Percentiles rank a stretch among this genome's conserved stretches.
Conservation (phyloP, 2,888 invertebrate species). For the Eugnorisma glareosa region DNA sequence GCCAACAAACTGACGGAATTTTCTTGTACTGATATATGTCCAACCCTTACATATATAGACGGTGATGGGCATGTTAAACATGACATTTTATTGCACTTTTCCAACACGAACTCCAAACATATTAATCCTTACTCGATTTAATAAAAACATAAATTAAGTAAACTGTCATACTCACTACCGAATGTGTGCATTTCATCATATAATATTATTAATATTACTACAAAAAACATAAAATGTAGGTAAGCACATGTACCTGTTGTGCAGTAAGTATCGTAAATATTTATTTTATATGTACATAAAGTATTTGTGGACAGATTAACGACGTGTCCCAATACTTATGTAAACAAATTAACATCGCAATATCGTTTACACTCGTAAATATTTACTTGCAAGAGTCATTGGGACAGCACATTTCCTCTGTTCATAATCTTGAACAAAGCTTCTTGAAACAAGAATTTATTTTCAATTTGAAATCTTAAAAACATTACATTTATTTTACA, state of each 20-base stretch:
- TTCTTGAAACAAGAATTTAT: background rate
- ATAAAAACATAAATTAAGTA: constrained; percentile 49
- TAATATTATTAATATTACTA: constrained; percentile 25
- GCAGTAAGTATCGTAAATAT: constrained; percentile 40
- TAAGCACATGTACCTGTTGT: constrained; percentile 1
- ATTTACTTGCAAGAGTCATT: background rate
- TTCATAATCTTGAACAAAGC: background rate
- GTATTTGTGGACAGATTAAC: constrained; percentile 45
- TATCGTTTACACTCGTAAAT: background rate
- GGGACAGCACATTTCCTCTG: background rate
- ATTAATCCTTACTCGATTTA: constrained; percentile 17
- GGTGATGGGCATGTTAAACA: background rate
- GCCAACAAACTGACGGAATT: background rate
- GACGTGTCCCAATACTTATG: constrained; percentile 35
- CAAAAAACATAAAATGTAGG: constrained; percentile 25
- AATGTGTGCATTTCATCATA: constrained; percentile 19
- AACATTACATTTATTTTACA: background rate
- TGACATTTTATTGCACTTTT: constrained; percentile 31
- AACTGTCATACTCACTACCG: background rate
- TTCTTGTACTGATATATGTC: background rate
- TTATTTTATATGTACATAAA: constrained; percentile 47
- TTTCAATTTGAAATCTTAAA: background rate
- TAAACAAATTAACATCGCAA: constrained; percentile 26
- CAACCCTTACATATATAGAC: background rate
- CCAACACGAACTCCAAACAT: constrained; percentile 3